Conservation (phyloP, 1,140 invertebrate species). For the Bombus pyrosoma region DNA sequence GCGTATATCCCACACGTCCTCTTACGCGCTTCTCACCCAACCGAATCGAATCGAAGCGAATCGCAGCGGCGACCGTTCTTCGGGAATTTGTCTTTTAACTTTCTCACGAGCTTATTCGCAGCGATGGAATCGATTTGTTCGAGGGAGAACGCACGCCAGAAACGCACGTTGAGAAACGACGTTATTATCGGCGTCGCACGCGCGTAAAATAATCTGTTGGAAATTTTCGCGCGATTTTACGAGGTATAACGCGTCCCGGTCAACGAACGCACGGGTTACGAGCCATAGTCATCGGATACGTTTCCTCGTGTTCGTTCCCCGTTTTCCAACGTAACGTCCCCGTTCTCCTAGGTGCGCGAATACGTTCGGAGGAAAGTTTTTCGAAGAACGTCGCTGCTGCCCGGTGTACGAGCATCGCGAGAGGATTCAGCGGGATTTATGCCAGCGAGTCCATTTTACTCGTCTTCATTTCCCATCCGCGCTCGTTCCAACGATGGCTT, state of each 20-base stretch:
- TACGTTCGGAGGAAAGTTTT: neutral
- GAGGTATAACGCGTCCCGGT: neutral
- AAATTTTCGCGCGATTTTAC: neutral
- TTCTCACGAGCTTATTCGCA: neutral
- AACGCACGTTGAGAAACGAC: neutral
- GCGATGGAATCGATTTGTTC: too few species aligned
- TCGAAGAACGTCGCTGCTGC: neutral
- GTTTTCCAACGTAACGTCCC: neutral
- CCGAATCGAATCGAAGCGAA: neutral
- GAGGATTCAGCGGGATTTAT: slow-evolving; percentile 34
- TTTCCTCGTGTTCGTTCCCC: neutral
- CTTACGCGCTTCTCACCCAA: neutral
- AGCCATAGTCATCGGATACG: neutral
- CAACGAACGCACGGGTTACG: neutral
- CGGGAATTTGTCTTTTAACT: neutral
- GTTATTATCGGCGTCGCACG: neutral
- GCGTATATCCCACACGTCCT: neutral
- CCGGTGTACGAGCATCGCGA: neutral
- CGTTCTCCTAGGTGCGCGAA: neutral
- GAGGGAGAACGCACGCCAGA: too few species aligned
- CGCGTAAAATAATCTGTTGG: neutral
- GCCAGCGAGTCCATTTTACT: slow-evolving; percentile 20
- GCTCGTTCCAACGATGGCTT: slow-evolving; percentile 25
- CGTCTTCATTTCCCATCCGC: slow-evolving; percentile 30
- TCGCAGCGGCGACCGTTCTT: too few species aligned